Evolutionary conservation across 53 echinoderm and acorn worm species (phyloP).

Genomic region (Luidia sarsii): DNA sequence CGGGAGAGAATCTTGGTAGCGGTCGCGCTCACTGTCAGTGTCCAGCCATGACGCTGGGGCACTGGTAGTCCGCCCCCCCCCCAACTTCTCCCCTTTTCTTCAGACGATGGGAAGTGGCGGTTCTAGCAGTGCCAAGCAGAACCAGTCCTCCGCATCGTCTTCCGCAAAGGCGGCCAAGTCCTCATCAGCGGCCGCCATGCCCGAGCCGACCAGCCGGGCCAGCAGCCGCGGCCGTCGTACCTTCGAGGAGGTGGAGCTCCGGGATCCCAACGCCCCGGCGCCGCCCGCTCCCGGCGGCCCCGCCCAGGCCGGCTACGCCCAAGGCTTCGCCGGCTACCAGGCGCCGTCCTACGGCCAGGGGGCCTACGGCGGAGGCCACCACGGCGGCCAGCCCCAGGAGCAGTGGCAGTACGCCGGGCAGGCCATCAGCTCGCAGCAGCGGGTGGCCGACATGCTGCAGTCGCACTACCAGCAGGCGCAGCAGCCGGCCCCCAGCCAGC

Average conservation of each 20-base stretch:
- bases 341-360: background rate
- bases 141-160: constrained; percentile 1
- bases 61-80: background rate
- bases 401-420: constrained; percentile 75
- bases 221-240: constrained; percentile 69
- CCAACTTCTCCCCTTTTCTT: background rate
- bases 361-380: constrained; percentile 35
- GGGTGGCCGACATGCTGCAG: constrained; percentile 56
- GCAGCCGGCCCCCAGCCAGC: background rate
- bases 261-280: constrained; percentile 59
- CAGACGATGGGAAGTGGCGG: constrained; percentile 82
- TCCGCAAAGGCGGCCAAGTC: no score
- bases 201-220: constrained; percentile 65
- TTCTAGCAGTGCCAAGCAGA: constrained; percentile 51
- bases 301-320: background rate
- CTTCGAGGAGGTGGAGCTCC: constrained; percentile 82
- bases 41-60: constrained; percentile 37
- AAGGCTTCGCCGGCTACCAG: background rate
- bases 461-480: constrained; percentile 42
- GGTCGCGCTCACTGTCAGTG: constrained; percentile 15
- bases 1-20: no score
- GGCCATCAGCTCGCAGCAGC: constrained; percentile 62
- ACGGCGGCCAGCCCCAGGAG: constrained; percentile 56
- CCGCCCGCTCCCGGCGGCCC: background rate
- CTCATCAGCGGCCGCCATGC: constrained; percentile 52